Conservation (phyloP, 2,797 vertebrate genomes). For the Tokudaia muenninki region DNA sequence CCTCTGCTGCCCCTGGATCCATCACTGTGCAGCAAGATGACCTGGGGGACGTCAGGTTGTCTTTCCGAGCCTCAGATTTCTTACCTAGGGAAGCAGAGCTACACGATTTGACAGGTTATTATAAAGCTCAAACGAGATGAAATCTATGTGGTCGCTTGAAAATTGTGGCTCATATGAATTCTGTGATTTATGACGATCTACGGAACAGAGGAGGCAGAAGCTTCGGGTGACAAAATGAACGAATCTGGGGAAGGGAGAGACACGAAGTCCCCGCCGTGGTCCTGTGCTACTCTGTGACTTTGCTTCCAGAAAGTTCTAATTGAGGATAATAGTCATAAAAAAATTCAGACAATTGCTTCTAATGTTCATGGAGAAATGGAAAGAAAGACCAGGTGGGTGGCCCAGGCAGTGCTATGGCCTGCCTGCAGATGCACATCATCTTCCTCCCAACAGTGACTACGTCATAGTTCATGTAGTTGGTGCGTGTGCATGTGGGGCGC, state of each 20-base stretch:
- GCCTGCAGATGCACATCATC: neutral
- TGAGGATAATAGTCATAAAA: neutral
- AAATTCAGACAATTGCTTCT: neutral
- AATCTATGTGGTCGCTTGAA: neutral
- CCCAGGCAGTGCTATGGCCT: neutral
- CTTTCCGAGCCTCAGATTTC: neutral
- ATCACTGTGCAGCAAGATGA: neutral
- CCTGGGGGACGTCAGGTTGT: slow-evolving; percentile 5
- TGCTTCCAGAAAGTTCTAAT: neutral
- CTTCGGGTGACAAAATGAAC: neutral
- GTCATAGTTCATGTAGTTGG: neutral
- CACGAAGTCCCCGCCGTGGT: neutral
- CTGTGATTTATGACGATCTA: slow-evolving; percentile 13
- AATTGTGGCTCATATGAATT: neutral
- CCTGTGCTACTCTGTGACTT: neutral
- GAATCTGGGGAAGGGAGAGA: neutral
- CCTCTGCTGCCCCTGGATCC: neutral
- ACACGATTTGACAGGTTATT: slow-evolving; percentile 1
- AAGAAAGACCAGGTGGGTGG: neutral
- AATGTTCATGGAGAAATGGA: neutral
- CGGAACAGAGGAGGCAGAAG: neutral
- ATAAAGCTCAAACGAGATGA: slow-evolving; percentile 32
- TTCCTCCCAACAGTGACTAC: neutral
- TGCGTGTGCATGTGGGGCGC: neutral
- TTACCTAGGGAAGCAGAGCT: neutral